Conservation (phyloP, 2,888 invertebrate species). For the Andricus curvator region DNA sequence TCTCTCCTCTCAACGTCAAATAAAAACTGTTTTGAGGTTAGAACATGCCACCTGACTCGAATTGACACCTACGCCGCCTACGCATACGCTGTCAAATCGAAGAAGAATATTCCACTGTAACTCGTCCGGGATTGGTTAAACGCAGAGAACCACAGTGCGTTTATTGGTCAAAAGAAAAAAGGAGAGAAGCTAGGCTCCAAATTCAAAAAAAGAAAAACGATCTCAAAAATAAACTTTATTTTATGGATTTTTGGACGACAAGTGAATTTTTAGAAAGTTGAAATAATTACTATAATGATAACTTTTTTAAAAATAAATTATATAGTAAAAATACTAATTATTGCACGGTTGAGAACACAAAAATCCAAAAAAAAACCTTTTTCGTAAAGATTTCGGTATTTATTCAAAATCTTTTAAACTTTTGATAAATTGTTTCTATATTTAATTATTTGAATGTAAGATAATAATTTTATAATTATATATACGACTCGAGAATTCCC, state of each 20-base stretch:
- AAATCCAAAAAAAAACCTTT: neutral
- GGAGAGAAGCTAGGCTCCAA: neutral
- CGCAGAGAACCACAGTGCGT: neutral
- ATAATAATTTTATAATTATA: neutral
- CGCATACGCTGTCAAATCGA: neutral
- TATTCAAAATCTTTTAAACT: neutral
- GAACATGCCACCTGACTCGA: slow-evolving; percentile 21
- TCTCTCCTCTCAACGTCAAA: slow-evolving; percentile 57
- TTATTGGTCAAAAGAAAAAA: neutral
- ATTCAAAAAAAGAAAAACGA: neutral
- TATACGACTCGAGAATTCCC: neutral
- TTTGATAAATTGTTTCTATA: neutral
- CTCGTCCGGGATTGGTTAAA: neutral
- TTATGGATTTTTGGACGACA: neutral
- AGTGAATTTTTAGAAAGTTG: neutral
- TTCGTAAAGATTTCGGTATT: neutral
- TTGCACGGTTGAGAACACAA: neutral
- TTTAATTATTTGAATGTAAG: neutral
- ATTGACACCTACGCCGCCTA: too few species aligned
- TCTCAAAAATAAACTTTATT: neutral
- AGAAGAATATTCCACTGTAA: neutral
- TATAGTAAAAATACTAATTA: neutral
- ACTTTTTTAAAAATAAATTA: neutral
- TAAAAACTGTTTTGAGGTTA: slow-evolving; percentile 54
- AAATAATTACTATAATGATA: neutral